phyloP scores from a whole-genome alignment of 1,140 invertebrate genomes.

The Kradibia gibbosae region DNA sequence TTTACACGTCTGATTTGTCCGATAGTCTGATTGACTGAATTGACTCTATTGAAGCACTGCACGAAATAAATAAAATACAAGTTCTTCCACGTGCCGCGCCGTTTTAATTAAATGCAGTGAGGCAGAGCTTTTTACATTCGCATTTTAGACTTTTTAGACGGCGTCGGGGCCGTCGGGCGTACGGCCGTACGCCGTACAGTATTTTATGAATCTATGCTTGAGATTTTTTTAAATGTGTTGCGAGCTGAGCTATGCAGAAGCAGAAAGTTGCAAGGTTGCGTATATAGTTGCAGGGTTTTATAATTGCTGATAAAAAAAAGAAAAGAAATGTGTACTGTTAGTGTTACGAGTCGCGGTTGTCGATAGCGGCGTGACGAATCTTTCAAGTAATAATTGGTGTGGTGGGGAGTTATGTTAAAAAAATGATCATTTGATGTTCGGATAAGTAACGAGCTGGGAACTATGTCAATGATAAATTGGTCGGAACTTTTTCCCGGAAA shows the following conservation, averaged over 20 bases:
- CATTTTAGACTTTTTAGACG: no score
- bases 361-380: background rate
- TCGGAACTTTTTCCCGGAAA: conserved; percentile 86
- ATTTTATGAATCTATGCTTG: no score
- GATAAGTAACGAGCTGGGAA: background rate
- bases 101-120: no score
- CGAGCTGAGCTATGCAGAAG: background rate
- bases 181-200: no score
- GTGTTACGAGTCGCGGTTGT: background rate
- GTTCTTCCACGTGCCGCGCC: no score
- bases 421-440: conserved; percentile 21
- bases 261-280: background rate
- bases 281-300: background rate
- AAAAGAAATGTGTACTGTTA: background rate
- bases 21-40: no score
- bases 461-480: conserved; percentile 72
- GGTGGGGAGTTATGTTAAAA: background rate
- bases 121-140: no score
- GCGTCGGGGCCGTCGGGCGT: no score
- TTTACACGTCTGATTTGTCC: no score
- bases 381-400: background rate
- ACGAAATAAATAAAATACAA: no score
- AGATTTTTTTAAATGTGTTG: no score
- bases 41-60: no score
- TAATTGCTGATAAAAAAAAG: conserved; percentile 8